These are phyloP conservation scores for Microchirus variegatus DNA, from an alignment of 2,797 vertebrate genomes.

Conservation along the genomic window DNA sequence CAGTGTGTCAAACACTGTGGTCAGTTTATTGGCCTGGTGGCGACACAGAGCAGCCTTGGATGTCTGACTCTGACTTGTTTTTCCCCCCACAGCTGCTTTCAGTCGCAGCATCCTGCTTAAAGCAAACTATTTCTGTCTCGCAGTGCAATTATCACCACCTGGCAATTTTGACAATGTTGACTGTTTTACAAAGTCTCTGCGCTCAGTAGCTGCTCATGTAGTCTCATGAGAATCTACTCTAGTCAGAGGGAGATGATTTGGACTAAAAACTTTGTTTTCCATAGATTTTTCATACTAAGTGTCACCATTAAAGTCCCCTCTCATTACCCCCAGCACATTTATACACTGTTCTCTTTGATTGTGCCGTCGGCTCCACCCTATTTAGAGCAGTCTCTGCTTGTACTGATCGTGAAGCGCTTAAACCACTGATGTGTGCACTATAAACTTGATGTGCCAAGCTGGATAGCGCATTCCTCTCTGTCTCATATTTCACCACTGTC, in stretches of 20 bases:
- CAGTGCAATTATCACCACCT: slow-evolving; percentile 68
- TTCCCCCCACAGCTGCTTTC: slow-evolving; percentile 68
- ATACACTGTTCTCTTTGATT: too few species aligned
- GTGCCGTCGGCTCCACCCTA: not conserved
- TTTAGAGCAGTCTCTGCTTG: slow-evolving; percentile 10
- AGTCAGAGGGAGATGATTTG: slow-evolving; percentile 35
- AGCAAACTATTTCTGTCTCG: slow-evolving; percentile 61
- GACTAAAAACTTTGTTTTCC: too few species aligned
- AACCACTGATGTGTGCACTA: slow-evolving; percentile 51
- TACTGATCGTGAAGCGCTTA: slow-evolving; percentile 42
- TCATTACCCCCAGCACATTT: too few species aligned
- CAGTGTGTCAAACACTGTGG: slow-evolving; percentile 63
- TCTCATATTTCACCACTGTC: slow-evolving; percentile 63
- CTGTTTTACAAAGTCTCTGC: slow-evolving; percentile 46
- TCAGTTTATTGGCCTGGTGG: slow-evolving; percentile 72
- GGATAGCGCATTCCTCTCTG: slow-evolving; percentile 62
- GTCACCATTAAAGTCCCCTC: too few species aligned
- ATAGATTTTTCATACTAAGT: too few species aligned
- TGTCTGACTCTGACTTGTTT: slow-evolving; percentile 68
- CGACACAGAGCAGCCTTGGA: slow-evolving; percentile 55
- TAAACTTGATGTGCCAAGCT: slow-evolving; percentile 59
- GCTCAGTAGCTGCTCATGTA: slow-evolving; percentile 5
- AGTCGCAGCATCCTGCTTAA: slow-evolving; percentile 59
- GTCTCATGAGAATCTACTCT: slow-evolving; percentile 11
- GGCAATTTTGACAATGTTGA: slow-evolving; percentile 67